Evolutionary conservation across 1,140 invertebrate genomes (phyloP).

Genomic region (Palaemon carinicauda): DNA sequence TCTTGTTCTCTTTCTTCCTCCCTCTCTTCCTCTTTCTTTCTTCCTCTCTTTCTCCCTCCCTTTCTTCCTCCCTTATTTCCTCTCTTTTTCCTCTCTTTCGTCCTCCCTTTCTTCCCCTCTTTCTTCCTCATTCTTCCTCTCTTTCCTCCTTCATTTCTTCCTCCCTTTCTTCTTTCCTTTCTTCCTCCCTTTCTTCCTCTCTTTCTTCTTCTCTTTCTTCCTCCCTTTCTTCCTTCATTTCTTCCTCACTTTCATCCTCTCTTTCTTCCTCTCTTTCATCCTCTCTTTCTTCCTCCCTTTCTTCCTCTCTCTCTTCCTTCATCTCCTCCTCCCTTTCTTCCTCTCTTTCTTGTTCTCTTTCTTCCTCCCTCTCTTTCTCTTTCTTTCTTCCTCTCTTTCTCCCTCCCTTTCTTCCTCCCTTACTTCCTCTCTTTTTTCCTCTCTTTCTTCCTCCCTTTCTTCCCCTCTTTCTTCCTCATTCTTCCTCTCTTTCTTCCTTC

Average conservation of each 20-base stretch:
- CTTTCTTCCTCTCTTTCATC: too few relatives aligned
- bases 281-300: background rate
- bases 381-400: background rate
- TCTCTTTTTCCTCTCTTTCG: too few relatives aligned
- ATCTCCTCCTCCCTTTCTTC: background rate
- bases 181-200: too few relatives aligned
- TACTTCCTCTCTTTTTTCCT: background rate
- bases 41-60: background rate
- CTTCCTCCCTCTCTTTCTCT: background rate
- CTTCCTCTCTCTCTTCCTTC: background rate
- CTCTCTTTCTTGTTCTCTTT: background rate
- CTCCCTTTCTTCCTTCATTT: too few relatives aligned
- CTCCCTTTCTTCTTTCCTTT: too few relatives aligned
- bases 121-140: too few relatives aligned
- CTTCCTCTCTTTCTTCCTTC: background rate
- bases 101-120: too few relatives aligned
- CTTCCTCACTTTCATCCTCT: too few relatives aligned
- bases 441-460: background rate
- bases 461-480: background rate
- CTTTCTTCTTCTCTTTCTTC: too few relatives aligned
- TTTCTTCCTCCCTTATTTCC: too few relatives aligned
- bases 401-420: background rate
- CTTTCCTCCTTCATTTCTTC: too few relatives aligned
- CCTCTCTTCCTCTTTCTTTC: background rate
- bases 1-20: background rate